Evolutionary conservation across 2,797 vertebrate genomes (phyloP).

Genomic region (Sebastes diaconus): DNA sequence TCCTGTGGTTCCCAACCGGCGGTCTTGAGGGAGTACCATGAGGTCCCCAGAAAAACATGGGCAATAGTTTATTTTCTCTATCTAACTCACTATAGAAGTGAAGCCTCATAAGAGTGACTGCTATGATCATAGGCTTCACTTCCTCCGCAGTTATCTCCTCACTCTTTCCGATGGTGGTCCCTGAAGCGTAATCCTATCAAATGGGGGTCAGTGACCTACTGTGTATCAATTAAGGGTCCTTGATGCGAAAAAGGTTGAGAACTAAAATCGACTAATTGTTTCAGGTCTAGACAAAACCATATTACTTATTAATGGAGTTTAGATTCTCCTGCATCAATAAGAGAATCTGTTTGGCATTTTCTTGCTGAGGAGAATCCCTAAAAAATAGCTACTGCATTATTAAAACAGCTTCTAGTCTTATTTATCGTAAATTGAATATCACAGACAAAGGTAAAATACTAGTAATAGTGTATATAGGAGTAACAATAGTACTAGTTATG

Average conservation of each 20-base stretch:
- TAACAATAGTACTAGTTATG: not conserved
- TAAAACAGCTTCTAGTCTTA: not conserved
- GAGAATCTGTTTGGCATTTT: not conserved
- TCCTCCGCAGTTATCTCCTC: too few species aligned
- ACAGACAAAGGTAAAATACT: not conserved
- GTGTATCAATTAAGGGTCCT: not conserved
- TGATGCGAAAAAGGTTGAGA: not conserved
- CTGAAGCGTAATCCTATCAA: not conserved
- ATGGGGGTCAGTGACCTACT: not conserved
- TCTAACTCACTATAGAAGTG: not conserved
- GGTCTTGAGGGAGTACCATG: not conserved
- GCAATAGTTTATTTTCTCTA: too few species aligned
- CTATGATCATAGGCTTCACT: too few species aligned
- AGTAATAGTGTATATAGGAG: not conserved
- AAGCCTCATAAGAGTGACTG: too few species aligned
- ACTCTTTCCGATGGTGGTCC: not conserved
- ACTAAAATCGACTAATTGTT: not conserved
- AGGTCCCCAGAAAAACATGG: not conserved
- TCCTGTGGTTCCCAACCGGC: fast-evolving
- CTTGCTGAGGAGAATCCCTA: not conserved
- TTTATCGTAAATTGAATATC: not conserved
- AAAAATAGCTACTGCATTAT: not conserved
- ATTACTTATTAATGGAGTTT: not conserved
- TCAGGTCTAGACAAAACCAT: not conserved
- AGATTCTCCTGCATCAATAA: not conserved